These are phyloP conservation scores for Oscheius onirici DNA, from an alignment of 2,888 invertebrate genomes.

Conservation along the genomic window DNA sequence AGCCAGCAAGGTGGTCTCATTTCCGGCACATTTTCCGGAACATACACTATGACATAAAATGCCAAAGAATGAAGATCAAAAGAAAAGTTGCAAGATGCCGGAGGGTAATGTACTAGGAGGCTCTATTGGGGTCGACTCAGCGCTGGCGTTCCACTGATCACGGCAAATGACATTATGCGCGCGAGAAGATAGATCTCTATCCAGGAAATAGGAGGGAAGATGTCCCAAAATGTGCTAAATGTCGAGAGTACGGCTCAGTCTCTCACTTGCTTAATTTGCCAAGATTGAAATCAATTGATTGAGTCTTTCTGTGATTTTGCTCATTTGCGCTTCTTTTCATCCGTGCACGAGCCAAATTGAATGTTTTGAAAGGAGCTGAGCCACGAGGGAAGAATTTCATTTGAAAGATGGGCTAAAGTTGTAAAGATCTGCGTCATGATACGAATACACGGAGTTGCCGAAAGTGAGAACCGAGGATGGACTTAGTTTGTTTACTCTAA, in stretches of 20 bases:
- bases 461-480: conserved; percentile 26
- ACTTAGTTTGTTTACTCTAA: conserved; percentile 29
- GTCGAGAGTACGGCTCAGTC: not conserved
- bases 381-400: not conserved
- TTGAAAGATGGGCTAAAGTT: not conserved
- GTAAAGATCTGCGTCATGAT: not conserved
- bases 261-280: not conserved
- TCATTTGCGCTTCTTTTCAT: no score
- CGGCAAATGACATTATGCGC: conserved; percentile 34
- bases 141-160: conserved; percentile 34
- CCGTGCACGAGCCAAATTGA: no score
- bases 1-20: not conserved
- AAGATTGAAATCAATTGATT: no score
- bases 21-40: conserved; percentile 24
- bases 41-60: not conserved
- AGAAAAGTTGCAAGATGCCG: conserved; percentile 2
- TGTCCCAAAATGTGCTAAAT: conserved; percentile 26
- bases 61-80: not conserved
- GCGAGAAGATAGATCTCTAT: conserved; percentile 33
- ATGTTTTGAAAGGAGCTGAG: not conserved
- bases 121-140: conserved; percentile 33
- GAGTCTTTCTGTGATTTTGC: no score
- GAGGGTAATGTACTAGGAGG: conserved; percentile 30
- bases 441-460: not conserved
- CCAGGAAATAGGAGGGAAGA: conserved; percentile 32